A percentile compares a stretch with the other conserved stretches of the same genome.
phyloP scores from a whole-genome alignment of 2,113 vertebrate genomes.

The Abramis brama region DNA sequence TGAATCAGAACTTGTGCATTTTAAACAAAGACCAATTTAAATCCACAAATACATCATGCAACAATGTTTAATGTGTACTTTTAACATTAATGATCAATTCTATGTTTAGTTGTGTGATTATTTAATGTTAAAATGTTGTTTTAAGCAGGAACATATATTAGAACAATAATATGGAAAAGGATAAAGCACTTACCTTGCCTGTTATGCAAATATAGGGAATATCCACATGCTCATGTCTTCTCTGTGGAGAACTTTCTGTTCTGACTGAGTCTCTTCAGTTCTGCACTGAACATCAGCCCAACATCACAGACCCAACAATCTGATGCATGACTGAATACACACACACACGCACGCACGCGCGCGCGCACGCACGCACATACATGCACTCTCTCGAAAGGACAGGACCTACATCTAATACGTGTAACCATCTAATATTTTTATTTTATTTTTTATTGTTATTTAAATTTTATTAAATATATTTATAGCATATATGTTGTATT shows the following conservation, averaged over 20 bases:
- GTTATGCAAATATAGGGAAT: neutral
- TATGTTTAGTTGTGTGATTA: neutral
- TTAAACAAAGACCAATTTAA: neutral
- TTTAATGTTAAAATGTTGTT: neutral
- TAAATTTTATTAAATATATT: neutral
- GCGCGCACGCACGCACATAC: neutral
- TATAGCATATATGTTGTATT: neutral
- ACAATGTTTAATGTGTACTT: neutral
- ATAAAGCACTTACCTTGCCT: neutral
- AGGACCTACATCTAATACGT: neutral
- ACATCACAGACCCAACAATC: neutral
- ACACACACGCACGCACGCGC: neutral
- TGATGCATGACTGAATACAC: conserved; percentile 13
- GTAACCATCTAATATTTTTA: neutral
- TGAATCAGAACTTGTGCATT: neutral
- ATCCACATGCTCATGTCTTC: neutral
- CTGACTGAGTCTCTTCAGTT: neutral
- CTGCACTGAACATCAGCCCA: conserved; percentile 10
- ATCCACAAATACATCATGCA: neutral
- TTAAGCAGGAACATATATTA: neutral
- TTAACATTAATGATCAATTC: neutral
- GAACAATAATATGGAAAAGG: neutral
- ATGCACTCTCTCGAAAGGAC: neutral
- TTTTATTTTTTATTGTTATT: too few relatives aligned
- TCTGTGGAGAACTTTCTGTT: conserved; percentile 7